These are phyloP conservation scores for Augiades crinisus DNA, from an alignment of 2,888 invertebrate genomes.

Conservation along the genomic window DNA sequence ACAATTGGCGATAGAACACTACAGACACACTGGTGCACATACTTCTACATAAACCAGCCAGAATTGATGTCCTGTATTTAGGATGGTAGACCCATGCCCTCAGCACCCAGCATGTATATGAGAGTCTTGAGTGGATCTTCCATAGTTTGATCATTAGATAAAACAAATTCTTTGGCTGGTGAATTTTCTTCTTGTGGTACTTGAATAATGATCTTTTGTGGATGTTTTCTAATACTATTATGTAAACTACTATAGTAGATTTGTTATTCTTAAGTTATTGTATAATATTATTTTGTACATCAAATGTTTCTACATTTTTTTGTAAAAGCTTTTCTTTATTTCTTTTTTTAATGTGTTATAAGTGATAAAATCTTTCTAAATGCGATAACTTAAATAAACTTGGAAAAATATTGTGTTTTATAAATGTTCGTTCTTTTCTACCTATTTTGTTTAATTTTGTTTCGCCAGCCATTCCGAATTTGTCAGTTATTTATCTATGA, in stretches of 20 bases:
- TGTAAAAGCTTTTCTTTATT: not conserved
- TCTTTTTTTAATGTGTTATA: not conserved
- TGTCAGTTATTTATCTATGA: not conserved
- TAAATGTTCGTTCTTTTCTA: too few relatives aligned
- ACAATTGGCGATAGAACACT: constrained; percentile 46
- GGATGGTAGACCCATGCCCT: constrained; percentile 45
- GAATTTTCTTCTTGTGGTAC: constrained; percentile 1
- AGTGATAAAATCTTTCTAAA: too few relatives aligned
- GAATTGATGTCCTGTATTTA: constrained; percentile 53
- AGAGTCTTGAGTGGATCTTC: constrained; percentile 36
- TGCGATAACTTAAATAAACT: too few relatives aligned
- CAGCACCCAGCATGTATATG: constrained; percentile 66
- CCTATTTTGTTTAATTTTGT: not conserved
- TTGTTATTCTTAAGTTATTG: too few relatives aligned
- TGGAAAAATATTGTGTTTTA: too few relatives aligned
- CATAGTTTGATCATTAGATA: constrained; percentile 25
- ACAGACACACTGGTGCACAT: constrained; percentile 72
- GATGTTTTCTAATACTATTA: too few relatives aligned
- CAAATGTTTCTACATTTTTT: too few relatives aligned
- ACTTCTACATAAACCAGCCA: constrained; percentile 81
- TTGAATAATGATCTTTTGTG: too few relatives aligned
- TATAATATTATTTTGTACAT: too few relatives aligned
- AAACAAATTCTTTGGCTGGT: constrained; percentile 11
- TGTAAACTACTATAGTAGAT: too few relatives aligned
- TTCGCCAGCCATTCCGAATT: constrained; percentile 16